Percentiles rank a stretch among this genome's conserved stretches.
Conservation (phyloP, 2,888 invertebrate species). For the Antheraea assamensis region DNA sequence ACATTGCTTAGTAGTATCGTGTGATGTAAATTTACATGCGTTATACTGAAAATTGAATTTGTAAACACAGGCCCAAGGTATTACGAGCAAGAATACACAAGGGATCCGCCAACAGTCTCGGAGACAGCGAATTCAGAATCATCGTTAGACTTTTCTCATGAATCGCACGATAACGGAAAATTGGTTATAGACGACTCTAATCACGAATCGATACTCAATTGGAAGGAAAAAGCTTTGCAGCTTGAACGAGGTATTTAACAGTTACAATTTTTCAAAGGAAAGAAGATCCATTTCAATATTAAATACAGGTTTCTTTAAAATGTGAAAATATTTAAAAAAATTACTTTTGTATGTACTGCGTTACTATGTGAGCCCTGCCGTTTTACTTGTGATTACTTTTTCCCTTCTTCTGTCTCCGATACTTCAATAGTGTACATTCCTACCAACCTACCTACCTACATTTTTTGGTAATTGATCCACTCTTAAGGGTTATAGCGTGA, state of each 20-base stretch:
- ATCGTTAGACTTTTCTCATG: slow-evolving; percentile 69
- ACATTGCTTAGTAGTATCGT: too few species aligned
- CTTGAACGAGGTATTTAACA: slow-evolving; percentile 79
- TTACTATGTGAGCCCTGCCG: background rate
- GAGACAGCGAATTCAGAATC: slow-evolving; percentile 68
- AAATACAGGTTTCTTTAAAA: too few species aligned
- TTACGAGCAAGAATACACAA: slow-evolving; percentile 64
- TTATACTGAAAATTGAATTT: background rate
- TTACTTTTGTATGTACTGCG: too few species aligned
- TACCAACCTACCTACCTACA: too few species aligned
- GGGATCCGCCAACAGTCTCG: slow-evolving; percentile 49
- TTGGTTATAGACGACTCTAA: slow-evolving; percentile 51
- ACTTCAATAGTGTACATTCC: too few species aligned
- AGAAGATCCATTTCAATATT: too few species aligned
- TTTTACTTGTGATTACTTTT: background rate
- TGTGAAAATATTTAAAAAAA: too few species aligned
- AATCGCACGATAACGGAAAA: slow-evolving; percentile 61
- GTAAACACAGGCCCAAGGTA: slow-evolving; percentile 43
- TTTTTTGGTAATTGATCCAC: too few species aligned
- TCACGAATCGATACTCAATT: slow-evolving; percentile 60
- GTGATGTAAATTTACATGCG: too few species aligned
- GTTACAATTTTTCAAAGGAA: too few species aligned
- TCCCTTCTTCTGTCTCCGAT: too few species aligned
- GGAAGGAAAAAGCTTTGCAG: slow-evolving; percentile 84
- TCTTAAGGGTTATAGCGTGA: too few species aligned